phyloP scores from a whole-genome alignment of 2,888 invertebrate genomes.

The Pherbina coryleti region DNA sequence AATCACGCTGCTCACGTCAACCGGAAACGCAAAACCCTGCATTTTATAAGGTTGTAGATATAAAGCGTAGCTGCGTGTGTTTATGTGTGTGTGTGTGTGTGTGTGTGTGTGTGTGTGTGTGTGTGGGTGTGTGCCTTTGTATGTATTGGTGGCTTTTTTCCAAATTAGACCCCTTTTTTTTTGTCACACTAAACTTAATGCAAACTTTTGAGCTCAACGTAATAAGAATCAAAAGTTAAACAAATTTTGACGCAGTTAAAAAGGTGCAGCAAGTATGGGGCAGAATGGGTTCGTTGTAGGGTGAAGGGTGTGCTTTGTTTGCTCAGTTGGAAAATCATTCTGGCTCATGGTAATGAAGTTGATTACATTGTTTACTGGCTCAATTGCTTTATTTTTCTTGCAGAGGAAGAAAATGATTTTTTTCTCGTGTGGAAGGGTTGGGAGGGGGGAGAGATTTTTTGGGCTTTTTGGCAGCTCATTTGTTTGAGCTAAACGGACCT shows the following conservation, averaged over 20 bases:
- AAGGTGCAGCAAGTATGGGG: neutral
- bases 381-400: constrained; percentile 5
- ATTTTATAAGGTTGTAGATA: neutral
- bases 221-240: neutral
- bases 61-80: neutral
- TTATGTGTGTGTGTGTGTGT: neutral
- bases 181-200: neutral
- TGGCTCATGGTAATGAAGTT: neutral
- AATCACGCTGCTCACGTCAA: constrained; percentile 2
- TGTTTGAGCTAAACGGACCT: neutral
- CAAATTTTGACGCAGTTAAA: constrained; percentile 1
- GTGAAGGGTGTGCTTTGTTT: neutral
- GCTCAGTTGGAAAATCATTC: neutral
- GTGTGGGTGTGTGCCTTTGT: neutral
- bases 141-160: neutral
- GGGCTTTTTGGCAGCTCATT: neutral
- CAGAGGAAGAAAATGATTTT: neutral
- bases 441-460: too few relatives aligned
- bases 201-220: neutral
- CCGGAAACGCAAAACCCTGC: constrained; percentile 13
- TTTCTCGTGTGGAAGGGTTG: neutral
- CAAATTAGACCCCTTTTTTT: neutral
- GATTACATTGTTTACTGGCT: neutral
- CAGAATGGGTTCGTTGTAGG: too few relatives aligned
- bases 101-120: neutral